Conservation (phyloP, 2,113 vertebrate genomes). For the Zosterops pallidus region DNA sequence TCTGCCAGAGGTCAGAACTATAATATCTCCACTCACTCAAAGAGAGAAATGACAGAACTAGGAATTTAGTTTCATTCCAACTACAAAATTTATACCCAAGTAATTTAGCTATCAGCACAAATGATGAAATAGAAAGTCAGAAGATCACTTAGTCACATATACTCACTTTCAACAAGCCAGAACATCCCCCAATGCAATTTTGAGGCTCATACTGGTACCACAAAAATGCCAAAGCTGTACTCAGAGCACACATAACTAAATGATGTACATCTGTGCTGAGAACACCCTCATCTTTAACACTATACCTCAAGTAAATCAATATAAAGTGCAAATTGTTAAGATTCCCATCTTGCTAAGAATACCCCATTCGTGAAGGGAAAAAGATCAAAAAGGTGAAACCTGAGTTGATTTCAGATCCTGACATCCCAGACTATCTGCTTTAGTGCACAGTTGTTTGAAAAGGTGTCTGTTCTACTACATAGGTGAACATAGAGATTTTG, state of each 20-base stretch:
- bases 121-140: neutral
- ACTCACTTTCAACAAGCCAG: neutral
- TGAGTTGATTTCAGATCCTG: neutral
- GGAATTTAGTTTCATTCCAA: neutral
- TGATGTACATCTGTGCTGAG: neutral
- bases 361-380: neutral
- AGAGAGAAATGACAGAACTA: neutral
- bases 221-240: neutral
- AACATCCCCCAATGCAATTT: neutral
- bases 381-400: neutral
- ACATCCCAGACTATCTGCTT: neutral
- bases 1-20: neutral
- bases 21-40: neutral
- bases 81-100: neutral
- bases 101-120: neutral
- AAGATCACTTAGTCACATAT: neutral
- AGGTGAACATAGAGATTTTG: neutral
- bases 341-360: neutral
- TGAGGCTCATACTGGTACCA: neutral
- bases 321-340: neutral
- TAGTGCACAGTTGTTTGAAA: neutral
- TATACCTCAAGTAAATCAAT: neutral
- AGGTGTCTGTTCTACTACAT: neutral
- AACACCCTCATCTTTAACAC: neutral
- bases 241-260: neutral